These are phyloP conservation scores for Papilio glaucus DNA, from an alignment of 1,140 invertebrate genomes.

Conservation along the genomic window DNA sequence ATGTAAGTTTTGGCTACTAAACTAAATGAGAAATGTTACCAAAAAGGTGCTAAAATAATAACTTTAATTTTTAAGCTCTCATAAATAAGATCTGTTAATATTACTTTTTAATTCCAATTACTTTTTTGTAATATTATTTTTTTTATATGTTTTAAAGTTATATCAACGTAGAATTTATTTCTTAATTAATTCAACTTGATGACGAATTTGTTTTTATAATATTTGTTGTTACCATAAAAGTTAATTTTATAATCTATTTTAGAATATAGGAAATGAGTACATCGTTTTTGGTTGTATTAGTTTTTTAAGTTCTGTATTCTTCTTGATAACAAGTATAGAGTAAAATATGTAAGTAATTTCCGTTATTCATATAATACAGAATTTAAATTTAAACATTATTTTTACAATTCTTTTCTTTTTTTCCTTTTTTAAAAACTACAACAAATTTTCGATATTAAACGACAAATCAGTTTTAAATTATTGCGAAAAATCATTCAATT, in stretches of 20 bases:
- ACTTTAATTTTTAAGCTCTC: background rate
- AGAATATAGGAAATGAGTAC: background rate
- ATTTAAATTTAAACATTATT: no score
- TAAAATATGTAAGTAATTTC: no score
- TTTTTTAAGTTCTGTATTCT: background rate
- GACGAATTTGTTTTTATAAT: background rate
- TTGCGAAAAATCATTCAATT: no score
- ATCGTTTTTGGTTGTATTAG: background rate
- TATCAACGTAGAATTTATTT: background rate
- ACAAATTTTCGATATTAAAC: no score
- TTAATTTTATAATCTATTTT: background rate
- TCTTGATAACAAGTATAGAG: no score
- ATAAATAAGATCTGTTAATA: conserved; percentile 1
- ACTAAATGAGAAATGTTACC: conserved; percentile 10
- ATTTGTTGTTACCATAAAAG: conserved; percentile 14
- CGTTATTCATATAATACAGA: no score
- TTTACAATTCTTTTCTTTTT: no score
- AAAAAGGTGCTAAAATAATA: conserved; percentile 21
- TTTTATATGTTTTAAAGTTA: background rate
- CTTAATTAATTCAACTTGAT: background rate
- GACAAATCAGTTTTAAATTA: no score
- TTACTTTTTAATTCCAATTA: background rate
- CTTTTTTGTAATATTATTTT: background rate
- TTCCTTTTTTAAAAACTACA: no score
- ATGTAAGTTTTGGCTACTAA: no score